Conservation (phyloP, 2,797 vertebrate genomes). For the Aphelocoma californica region DNA sequence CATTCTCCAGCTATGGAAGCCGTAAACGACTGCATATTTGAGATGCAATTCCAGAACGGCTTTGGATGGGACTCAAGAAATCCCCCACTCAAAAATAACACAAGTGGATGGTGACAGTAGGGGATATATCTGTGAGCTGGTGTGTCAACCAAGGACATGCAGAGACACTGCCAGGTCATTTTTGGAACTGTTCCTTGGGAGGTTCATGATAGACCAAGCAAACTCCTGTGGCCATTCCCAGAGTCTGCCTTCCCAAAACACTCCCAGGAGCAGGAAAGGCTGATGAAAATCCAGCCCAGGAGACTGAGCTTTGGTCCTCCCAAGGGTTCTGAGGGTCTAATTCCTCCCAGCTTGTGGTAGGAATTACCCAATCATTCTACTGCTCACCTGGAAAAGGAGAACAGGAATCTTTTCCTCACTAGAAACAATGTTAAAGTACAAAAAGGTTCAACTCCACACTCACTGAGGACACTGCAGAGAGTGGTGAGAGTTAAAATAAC, state of each 20-base stretch:
- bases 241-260: neutral
- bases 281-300: neutral
- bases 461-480: rapidly evolving
- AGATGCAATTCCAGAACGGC: slow-evolving; percentile 56
- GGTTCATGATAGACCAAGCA: neutral
- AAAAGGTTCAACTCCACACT: neutral
- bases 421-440: neutral
- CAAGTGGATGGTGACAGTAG: slow-evolving; percentile 62
- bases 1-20: slow-evolving; percentile 26
- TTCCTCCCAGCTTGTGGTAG: neutral
- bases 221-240: neutral
- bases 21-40: slow-evolving; percentile 28
- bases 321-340: neutral
- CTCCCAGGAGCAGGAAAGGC: neutral
- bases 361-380: neutral
- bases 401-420: neutral
- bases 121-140: slow-evolving; percentile 53
- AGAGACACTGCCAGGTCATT: slow-evolving; percentile 64
- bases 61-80: slow-evolving; percentile 62
- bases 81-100: slow-evolving; percentile 61
- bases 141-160: slow-evolving; percentile 57
- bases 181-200: slow-evolving; percentile 61
- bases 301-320: neutral
- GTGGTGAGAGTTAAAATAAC: neutral
- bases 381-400: neutral